Percentiles rank a stretch among this genome's conserved stretches.
Conservation (phyloP, 2,888 invertebrate species). For the Empis livida region DNA sequence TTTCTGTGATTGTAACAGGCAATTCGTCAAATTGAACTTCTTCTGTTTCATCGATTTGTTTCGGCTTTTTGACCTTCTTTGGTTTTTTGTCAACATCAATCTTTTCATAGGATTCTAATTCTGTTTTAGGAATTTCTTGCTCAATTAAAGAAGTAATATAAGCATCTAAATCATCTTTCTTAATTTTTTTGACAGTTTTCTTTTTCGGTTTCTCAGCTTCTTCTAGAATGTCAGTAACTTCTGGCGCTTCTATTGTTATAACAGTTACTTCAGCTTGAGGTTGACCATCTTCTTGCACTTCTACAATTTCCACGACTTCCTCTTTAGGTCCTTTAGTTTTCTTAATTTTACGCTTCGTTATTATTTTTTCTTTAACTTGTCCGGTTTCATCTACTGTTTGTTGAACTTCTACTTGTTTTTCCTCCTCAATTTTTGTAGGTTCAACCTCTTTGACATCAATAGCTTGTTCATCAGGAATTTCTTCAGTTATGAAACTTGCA, state of each 20-base stretch:
- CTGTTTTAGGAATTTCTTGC: constrained; percentile 20
- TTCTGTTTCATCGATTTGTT: constrained; percentile 7
- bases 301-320: constrained; percentile 30
- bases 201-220: constrained; percentile 4
- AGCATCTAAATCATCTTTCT: constrained; percentile 30
- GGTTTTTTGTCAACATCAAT: constrained; percentile 27
- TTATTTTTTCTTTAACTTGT: constrained; percentile 30
- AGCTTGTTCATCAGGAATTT: constrained; percentile 21
- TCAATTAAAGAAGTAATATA: constrained; percentile 26
- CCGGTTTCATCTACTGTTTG: constrained; percentile 33
- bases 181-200: constrained; percentile 16
- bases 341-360: constrained; percentile 34
- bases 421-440: constrained; percentile 22
- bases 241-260: constrained; percentile 18
- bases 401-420: constrained; percentile 33
- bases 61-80: constrained; percentile 16
- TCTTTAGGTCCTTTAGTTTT: constrained; percentile 34
- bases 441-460: constrained; percentile 18
- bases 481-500: constrained; percentile 30
- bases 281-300: constrained; percentile 26
- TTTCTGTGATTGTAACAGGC: constrained; percentile 20
- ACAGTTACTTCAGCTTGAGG: constrained; percentile 19
- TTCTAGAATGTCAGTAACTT: constrained; percentile 15
- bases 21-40: constrained; percentile 16
- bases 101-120: constrained; percentile 35